Base-by-base conservation (phyloP, 2,888 invertebrate genomes). In the Erannis defoliaria region DNA sequence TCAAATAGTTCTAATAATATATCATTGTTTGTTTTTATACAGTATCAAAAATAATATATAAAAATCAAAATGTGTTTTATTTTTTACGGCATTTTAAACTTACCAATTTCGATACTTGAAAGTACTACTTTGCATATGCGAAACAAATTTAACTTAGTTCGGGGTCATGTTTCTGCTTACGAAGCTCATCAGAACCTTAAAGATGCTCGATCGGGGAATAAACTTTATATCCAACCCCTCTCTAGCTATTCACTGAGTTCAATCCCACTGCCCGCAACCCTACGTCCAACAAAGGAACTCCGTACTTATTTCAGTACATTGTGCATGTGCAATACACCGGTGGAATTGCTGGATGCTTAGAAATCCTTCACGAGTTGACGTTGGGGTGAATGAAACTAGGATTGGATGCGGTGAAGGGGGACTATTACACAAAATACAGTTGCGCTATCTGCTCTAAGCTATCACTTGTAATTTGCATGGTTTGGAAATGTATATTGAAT, bases 351-450 rank as follows among this genome's bases (percentile, higher is more conserved):
- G 76, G 76, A 82, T 78, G 72, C 74, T 73, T 63, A 62, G 78
- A 74, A 83, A 82, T 84, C 85, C 82, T 84, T 72, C 71, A 81
- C 82, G 84, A 81, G 80, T 77, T 84, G 84, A 83, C 86, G 84
- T 80, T 82, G 78, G 82, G 82, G 68, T 63, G 74, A 73, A 74
- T 57, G 38, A 37, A 49, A 37, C 55, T 35, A 66, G 83, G 86
- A 87, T 89, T 89, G 88, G 86, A 89, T 89, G 88, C 77, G 89
- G 90, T 86, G 78, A 76, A 58, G 87, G 66, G 81, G 82, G 84
- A 77, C 74, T 77, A 74, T 75, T 71, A 70, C 49, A 37, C 35
- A 8, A 31, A 51, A 46, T 29, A 10, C 14, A 43, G 35, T 31
- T 35, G 16, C n/a, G 5, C 46, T 46, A 29, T 31, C 18, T 10